Base-by-base conservation (phyloP, 2,797 vertebrate species). In the Garrulus glandarius region DNA sequence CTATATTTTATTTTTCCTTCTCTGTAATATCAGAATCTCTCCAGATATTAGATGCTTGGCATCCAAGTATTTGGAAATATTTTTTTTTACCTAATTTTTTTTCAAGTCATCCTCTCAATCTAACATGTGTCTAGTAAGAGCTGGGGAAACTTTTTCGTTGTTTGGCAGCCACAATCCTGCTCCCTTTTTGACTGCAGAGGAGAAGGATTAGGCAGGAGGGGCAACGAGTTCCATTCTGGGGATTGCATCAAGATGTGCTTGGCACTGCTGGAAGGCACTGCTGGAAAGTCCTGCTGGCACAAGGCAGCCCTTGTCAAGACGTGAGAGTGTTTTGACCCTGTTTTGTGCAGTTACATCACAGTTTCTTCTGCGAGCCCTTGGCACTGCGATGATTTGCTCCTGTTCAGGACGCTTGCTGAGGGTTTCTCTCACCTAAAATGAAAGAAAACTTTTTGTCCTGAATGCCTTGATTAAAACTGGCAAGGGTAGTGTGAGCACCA, bases 241-340 rank as follows among this genome's bases (percentile, higher is more conserved):
- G 75, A 47, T 89, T 83, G 78, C 91, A 84, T 90, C 81, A 34
- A 39, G 91, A 89, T 57, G 86, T 75, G 19, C 37, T 91, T 79
- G 84, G 60, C 86, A 3, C 52, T 67, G 82, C 70, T 84, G 83
- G 64, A 6, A 76, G 84, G 60, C 86, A 4, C 52, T 67, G 82
- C 70, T 84, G 83, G 64, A 6, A 76, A 70, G 46, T 52, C 29
- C 4, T 53, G 60, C 80, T 94, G 91, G 67, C 80, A 36, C 72
- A 30, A 8, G 3, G 43, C 70, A 60, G 47, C 15, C 37, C 53
- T 52, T 70, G 70, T 49, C 67, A 43, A 13, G 52, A 36, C 1
- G 0, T 1, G 1, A 2, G 65, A 32, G 43, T 27, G 15, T 37
- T 80, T 36, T 53, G 56, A 32, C 44, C 47, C 0, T 4, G 52